Evolutionary conservation across 2,888 invertebrate genomes (phyloP), one percentile per base, ranked within the genome.

Genomic region (Elgonia sp.): DNA sequence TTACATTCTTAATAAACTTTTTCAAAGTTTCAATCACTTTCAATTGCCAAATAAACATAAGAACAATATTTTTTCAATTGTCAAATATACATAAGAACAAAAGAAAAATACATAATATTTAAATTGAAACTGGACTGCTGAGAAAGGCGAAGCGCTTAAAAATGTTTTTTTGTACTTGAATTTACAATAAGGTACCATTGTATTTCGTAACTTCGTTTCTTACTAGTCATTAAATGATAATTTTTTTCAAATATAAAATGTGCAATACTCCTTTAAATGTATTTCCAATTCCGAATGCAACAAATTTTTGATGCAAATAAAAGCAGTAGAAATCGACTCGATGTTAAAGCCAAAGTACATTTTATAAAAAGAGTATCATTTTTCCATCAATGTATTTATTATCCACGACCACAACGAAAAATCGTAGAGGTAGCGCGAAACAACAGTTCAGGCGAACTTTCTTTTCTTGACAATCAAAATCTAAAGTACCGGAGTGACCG

Each of bases 391-490:
- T 65, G 65, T 73, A 79, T 85, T 85, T 67, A 73, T 73, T 55
- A 39, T 62, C 20, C 73, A 46, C 60, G 62, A 79, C 40, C 76
- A 75, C 76, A 65, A 77, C 81, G 86, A 81, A 81, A 75, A 86
- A 75, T 76, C 40, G 21, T 67, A 63, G 60, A 69, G 12, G 75
- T 80, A 80, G 73, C 73, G 73, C 73, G 76, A 57, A 55, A 67
- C 67, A 10, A 67, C 80, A 63, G 76, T 85, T 62, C 80, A 65
- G 62, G 50, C 37, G 60, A 73, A 86, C 86, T 86, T 86, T 86
- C 86, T 86, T 86, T 86, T 86, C 86, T 75, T 53, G 77, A 82
- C 86, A 86, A 86, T 86, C 82, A 82, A 86, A 86, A 86, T 77
- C 82, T 65, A 37, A 81, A 81, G 73, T 80, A 85, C 85, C 62